A percentile compares a stretch with the other conserved stretches of the same genome.
Conservation (phyloP, 2,888 invertebrate species). For the Celastrina argiolus region DNA sequence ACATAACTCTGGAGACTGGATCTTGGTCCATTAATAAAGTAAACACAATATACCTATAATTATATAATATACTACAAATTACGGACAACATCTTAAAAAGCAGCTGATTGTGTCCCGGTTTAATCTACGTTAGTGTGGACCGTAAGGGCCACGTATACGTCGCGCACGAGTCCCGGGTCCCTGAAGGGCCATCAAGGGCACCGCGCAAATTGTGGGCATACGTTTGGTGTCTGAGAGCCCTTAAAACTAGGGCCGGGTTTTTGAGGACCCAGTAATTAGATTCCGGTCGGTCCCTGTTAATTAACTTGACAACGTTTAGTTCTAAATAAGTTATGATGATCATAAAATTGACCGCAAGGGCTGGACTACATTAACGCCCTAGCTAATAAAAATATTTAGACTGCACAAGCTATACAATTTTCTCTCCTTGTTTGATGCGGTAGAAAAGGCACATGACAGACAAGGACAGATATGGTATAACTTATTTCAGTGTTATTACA, state of each 20-base stretch:
- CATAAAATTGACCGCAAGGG: not conserved
- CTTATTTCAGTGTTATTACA: too few species aligned
- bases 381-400: too few species aligned
- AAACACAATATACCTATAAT: too few species aligned
- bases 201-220: slow-evolving; percentile 43
- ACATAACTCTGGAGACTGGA: too few species aligned
- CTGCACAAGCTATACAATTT: too few species aligned
- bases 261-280: slow-evolving; percentile 34
- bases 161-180: slow-evolving; percentile 3
- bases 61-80: too few species aligned
- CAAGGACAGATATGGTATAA: too few species aligned
- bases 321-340: not conserved
- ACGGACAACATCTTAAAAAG: not conserved
- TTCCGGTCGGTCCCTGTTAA: slow-evolving; percentile 20
- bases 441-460: too few species aligned
- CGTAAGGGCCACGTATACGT: not conserved
- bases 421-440: too few species aligned
- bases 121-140: not conserved
- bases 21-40: too few species aligned
- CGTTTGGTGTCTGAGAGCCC: slow-evolving; percentile 25
- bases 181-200: slow-evolving; percentile 30
- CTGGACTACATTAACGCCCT: too few species aligned
- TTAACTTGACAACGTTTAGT: slow-evolving; percentile 9
- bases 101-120: not conserved
- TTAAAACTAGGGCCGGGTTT: slow-evolving; percentile 30